Percentiles rank a stretch among this genome's conserved stretches.
phyloP scores from a whole-genome alignment of 1,140 invertebrate genomes.

The Triops cancriformis region DNA sequence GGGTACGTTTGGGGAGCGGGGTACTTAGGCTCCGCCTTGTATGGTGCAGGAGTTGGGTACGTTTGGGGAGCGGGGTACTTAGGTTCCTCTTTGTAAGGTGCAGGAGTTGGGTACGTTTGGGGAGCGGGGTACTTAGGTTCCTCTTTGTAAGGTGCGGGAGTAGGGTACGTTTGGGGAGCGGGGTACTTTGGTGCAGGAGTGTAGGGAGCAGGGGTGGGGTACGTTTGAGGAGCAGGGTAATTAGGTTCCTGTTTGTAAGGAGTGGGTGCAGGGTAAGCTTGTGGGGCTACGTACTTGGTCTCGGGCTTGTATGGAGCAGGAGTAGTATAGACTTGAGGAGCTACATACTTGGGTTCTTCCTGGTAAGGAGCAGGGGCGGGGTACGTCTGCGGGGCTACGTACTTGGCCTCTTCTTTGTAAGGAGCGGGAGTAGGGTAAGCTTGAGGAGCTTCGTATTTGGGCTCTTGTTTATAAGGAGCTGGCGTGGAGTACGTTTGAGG shows the following conservation, averaged over 20 bases:
- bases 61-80: background rate
- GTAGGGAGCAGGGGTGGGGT: background rate
- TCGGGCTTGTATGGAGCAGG: background rate
- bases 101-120: background rate
- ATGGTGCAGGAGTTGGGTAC: background rate
- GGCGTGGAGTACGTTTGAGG: background rate
- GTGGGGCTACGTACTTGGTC: background rate
- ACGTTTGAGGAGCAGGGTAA: background rate
- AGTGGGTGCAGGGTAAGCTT: background rate
- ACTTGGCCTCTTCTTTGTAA: background rate
- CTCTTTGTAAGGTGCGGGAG: background rate
- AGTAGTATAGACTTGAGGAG: background rate
- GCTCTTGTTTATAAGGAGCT: background rate
- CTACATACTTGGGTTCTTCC: background rate
- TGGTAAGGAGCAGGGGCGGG: background rate
- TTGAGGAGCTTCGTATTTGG: background rate
- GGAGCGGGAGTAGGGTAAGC: background rate
- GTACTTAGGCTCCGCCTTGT: conserved; percentile 16
- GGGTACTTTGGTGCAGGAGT: background rate
- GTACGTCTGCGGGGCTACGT: background rate
- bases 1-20: background rate
- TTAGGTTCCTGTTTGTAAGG: background rate
- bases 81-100: background rate
- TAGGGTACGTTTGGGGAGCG: background rate
- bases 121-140: background rate